Percentiles rank a stretch among this genome's conserved stretches.
Evolutionary conservation across 2,113 vertebrate genomes (phyloP).

Genomic region (Perognathus longimembris): DNA sequence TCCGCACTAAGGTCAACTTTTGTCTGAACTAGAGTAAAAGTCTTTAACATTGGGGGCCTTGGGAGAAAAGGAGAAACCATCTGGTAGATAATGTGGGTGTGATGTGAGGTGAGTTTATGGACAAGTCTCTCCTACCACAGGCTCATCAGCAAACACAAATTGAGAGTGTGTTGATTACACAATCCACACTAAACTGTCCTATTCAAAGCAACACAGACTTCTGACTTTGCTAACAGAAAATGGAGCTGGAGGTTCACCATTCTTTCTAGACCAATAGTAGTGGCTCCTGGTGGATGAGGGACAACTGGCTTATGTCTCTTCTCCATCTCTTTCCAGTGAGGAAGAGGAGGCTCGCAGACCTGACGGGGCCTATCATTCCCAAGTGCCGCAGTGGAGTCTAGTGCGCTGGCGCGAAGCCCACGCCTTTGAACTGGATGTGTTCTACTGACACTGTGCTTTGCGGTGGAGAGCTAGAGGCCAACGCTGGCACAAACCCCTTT

Average conservation of each 20-base stretch:
- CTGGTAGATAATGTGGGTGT: background rate
- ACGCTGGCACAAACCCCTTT: constrained; percentile 80
- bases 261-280: background rate
- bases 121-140: background rate
- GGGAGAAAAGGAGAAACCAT: background rate
- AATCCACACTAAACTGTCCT: background rate
- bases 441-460: constrained; percentile 67
- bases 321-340: constrained; percentile 91
- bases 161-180: no score
- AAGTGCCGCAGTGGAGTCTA: constrained; percentile 97
- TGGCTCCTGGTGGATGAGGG: background rate
- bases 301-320: constrained; percentile 38
- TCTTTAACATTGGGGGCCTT: background rate
- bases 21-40: background rate
- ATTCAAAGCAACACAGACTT: background rate
- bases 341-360: constrained; percentile 95
- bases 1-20: background rate
- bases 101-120: background rate
- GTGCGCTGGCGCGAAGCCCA: constrained; percentile 44
- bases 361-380: constrained; percentile 95
- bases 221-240: background rate
- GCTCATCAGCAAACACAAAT: background rate
- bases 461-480: constrained; percentile 79
- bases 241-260: background rate
- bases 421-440: constrained; percentile 75